phyloP scores from a whole-genome alignment of 2,113 vertebrate species.

The Mobula birostris region DNA sequence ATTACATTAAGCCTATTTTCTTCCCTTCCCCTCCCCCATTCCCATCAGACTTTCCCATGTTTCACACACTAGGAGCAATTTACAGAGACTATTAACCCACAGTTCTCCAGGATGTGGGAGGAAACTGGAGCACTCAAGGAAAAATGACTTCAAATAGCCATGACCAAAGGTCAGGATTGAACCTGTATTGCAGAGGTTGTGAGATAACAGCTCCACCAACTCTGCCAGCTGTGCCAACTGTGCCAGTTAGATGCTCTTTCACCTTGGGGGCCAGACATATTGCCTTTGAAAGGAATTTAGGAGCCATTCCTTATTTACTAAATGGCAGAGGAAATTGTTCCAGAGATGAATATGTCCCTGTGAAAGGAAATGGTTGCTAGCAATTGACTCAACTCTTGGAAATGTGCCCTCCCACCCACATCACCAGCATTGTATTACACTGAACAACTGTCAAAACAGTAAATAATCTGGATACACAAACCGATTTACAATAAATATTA shows the following conservation, averaged over 20 bases:
- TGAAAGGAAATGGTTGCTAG: not conserved
- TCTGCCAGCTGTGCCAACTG: too few species aligned
- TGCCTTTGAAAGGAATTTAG: not conserved
- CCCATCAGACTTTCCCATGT: too few species aligned
- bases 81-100: too few species aligned
- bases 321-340: not conserved
- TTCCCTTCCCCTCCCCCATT: too few species aligned
- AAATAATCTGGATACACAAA: not conserved
- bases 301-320: not conserved
- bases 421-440: not conserved
- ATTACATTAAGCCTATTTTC: too few species aligned
- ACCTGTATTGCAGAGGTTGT: too few species aligned
- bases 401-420: not conserved
- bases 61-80: too few species aligned
- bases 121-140: too few species aligned
- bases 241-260: not conserved
- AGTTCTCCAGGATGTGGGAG: too few species aligned
- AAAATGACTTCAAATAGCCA: too few species aligned
- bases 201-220: too few species aligned
- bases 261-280: not conserved
- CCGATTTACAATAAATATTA: not conserved
- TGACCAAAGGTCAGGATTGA: too few species aligned
- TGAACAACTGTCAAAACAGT: not conserved
- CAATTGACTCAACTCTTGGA: not conserved
- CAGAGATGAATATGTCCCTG: not conserved